Conservation (phyloP, 2,113 vertebrate genomes). For the Cyprinodon variegatus region DNA sequence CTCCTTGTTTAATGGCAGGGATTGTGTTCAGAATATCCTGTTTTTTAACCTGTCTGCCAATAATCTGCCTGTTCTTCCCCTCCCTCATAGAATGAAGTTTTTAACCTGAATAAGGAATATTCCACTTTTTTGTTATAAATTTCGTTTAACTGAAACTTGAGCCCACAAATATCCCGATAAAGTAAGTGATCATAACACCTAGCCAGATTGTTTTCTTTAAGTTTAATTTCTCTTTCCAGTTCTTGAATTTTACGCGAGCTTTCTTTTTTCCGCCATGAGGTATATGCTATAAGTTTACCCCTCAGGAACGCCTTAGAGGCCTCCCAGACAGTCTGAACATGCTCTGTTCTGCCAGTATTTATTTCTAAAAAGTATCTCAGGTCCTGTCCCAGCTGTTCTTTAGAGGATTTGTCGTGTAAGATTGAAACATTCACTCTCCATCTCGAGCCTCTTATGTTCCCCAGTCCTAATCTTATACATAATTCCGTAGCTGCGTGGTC, state of each 20-base stretch:
- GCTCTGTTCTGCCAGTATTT: neutral
- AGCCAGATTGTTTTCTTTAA: neutral
- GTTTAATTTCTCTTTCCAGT: neutral
- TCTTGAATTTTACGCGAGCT: neutral
- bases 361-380: neutral
- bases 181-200: neutral
- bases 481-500: neutral
- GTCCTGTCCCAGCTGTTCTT: neutral
- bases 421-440: slow-evolving; percentile 1
- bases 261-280: neutral
- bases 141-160: neutral
- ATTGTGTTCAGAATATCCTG: neutral
- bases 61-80: neutral
- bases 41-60: neutral
- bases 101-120: neutral
- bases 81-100: neutral
- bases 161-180: neutral
- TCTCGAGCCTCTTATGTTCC: neutral
- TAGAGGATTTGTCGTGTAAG: neutral
- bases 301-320: neutral
- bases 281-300: neutral
- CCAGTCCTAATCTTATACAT: neutral
- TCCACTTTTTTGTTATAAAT: slow-evolving; percentile 1
- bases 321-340: neutral
- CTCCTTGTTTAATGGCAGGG: neutral